Conservation (phyloP, 2,888 invertebrate genomes). For the Blastobasis lacticolella region DNA sequence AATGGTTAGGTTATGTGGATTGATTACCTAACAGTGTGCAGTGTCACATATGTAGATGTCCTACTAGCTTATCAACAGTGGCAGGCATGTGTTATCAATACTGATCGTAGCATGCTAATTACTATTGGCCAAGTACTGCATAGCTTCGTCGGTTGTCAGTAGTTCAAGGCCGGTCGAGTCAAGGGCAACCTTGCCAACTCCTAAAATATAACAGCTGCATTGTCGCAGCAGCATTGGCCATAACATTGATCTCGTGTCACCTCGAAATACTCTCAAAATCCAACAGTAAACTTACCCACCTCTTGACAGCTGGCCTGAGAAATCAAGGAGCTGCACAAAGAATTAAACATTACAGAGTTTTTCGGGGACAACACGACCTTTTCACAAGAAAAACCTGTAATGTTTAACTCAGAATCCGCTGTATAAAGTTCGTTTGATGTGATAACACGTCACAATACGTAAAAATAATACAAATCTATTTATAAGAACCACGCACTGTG, state of each 20-base stretch:
- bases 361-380: slow-evolving; percentile 42
- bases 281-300: slow-evolving; percentile 78
- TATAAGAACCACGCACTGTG: slow-evolving; percentile 57
- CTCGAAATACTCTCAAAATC: slow-evolving; percentile 24
- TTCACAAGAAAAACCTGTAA: slow-evolving; percentile 36
- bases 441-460: slow-evolving; percentile 61
- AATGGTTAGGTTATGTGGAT: slow-evolving; percentile 37
- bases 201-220: not conserved
- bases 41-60: slow-evolving; percentile 1
- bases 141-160: slow-evolving; percentile 29
- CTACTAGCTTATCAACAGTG: not conserved
- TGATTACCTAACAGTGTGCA: slow-evolving; percentile 44
- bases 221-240: not conserved
- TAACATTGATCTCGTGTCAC: too few species aligned
- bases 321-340: slow-evolving; percentile 76
- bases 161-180: slow-evolving; percentile 60
- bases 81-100: not conserved
- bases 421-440: slow-evolving; percentile 50
- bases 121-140: not conserved
- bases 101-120: not conserved
- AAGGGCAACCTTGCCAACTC: slow-evolving; percentile 35
- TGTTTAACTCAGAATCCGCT: slow-evolving; percentile 35
- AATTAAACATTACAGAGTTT: slow-evolving; percentile 77
- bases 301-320: slow-evolving; percentile 82
- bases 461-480: slow-evolving; percentile 68